Percentiles rank a stretch among this genome's conserved stretches.
phyloP scores from a whole-genome alignment of 2,888 invertebrate species.

The Eulithis prunata region DNA sequence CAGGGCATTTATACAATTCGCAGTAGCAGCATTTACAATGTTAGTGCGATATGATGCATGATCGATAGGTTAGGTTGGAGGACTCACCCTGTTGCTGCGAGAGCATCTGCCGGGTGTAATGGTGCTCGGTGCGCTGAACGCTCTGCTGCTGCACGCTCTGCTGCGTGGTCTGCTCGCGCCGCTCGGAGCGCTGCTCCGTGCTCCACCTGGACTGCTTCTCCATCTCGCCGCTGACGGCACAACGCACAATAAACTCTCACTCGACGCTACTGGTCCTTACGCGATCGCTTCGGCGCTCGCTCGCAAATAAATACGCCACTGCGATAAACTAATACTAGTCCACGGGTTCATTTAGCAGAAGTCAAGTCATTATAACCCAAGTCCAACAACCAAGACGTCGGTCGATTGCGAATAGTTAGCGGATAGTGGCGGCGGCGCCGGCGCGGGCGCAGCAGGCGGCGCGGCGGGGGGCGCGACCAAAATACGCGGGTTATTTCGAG shows the following conservation, averaged over 20 bases:
- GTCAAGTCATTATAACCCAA: slow-evolving; percentile 91
- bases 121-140: slow-evolving; percentile 86
- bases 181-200: slow-evolving; percentile 74
- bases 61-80: slow-evolving; percentile 4
- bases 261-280: slow-evolving; percentile 76
- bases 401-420: slow-evolving; percentile 96
- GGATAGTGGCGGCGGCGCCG: slow-evolving; percentile 87
- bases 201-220: slow-evolving; percentile 88
- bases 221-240: slow-evolving; percentile 86
- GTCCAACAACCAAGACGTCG: slow-evolving; percentile 94
- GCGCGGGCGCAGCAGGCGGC: slow-evolving; percentile 58
- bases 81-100: slow-evolving; percentile 83
- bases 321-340: slow-evolving; percentile 79
- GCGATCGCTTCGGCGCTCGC: slow-evolving; percentile 69
- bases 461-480: slow-evolving; percentile 68
- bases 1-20: slow-evolving; percentile 55
- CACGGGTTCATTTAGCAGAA: slow-evolving; percentile 88
- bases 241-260: slow-evolving; percentile 80
- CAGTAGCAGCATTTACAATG: slow-evolving; percentile 45
- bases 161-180: slow-evolving; percentile 85
- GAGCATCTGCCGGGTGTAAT: slow-evolving; percentile 90
- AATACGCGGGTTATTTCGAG: slow-evolving; percentile 82
- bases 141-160: slow-evolving; percentile 79
- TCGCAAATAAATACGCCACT: slow-evolving; percentile 77
- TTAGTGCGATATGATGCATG: slow-evolving; percentile 33